phyloP scores from a whole-genome alignment of 1,140 invertebrate species.

The Chrysoperla carnea region DNA sequence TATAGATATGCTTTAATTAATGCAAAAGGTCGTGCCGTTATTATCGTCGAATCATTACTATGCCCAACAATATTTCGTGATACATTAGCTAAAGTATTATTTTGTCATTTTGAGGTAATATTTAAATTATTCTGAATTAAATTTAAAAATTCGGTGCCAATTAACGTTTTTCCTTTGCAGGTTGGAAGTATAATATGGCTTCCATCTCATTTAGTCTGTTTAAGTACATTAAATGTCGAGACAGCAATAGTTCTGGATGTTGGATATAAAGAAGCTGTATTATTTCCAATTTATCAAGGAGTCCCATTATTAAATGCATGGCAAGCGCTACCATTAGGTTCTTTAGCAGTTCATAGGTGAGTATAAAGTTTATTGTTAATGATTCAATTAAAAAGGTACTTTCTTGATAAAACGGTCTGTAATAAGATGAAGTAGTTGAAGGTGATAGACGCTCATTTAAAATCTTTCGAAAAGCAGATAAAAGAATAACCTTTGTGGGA shows the following conservation, averaged over 20 bases:
- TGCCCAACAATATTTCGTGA: conserved; percentile 65
- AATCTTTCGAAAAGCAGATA: not conserved
- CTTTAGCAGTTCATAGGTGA: conserved; percentile 44
- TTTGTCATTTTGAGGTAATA: conserved; percentile 78
- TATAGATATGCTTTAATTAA: conserved; percentile 71
- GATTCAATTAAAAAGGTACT: not conserved
- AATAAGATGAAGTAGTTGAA: not conserved
- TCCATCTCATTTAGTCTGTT: conserved; percentile 61
- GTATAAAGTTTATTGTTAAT: conserved; percentile 1
- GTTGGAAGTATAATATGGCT: conserved; percentile 10
- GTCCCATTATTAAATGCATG: conserved; percentile 63
- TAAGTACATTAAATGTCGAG: conserved; percentile 55
- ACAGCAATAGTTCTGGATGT: conserved; percentile 73
- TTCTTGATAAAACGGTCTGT: not conserved
- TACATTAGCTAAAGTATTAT: conserved; percentile 78
- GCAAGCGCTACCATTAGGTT: conserved; percentile 57
- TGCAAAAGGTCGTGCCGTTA: conserved; percentile 80
- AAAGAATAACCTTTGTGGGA: not conserved
- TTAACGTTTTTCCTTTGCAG: not conserved
- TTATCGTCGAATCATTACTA: conserved; percentile 80
- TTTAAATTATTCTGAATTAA: conserved; percentile 6
- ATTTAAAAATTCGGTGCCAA: not conserved
- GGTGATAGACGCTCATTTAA: not conserved
- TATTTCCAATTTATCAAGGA: conserved; percentile 74
- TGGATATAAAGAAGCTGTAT: conserved; percentile 64